These are phyloP conservation scores for Corythaixoides concolor DNA, from an alignment of 2,113 vertebrate genomes.

Conservation along the genomic window DNA sequence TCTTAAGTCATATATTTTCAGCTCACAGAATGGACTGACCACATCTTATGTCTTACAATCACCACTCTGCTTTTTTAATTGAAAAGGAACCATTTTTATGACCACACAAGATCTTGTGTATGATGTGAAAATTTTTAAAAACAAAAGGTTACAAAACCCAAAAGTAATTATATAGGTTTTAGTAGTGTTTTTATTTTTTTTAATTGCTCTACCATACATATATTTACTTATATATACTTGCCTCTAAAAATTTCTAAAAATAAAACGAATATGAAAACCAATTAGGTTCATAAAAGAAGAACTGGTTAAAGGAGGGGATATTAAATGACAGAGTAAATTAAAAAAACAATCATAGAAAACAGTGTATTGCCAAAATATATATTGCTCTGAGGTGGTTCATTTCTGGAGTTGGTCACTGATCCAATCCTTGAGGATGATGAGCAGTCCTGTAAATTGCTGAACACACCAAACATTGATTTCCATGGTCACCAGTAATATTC, in stretches of 20 bases:
- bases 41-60: neutral
- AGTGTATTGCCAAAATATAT: neutral
- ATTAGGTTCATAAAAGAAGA: constrained; percentile 73
- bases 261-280: constrained; percentile 86
- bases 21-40: neutral
- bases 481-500: neutral
- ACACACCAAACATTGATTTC: neutral
- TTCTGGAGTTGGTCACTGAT: neutral
- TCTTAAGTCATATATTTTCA: neutral
- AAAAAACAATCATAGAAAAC: neutral
- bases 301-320: constrained; percentile 32
- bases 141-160: constrained; percentile 47
- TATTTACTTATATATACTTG: constrained; percentile 86
- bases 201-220: constrained; percentile 63
- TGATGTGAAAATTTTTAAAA: constrained; percentile 53
- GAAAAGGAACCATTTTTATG: constrained; percentile 69
- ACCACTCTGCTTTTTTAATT: neutral
- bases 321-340: constrained; percentile 38
- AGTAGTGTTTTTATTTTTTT: constrained; percentile 65
- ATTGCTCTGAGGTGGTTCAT: constrained; percentile 9
- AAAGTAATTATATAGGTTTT: constrained; percentile 70
- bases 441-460: neutral
- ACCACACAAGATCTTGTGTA: constrained; percentile 31
- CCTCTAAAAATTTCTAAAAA: constrained; percentile 98
- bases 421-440: neutral